phyloP scores from a whole-genome alignment of 2,113 vertebrate species.

The Pseudorasbora parva region DNA sequence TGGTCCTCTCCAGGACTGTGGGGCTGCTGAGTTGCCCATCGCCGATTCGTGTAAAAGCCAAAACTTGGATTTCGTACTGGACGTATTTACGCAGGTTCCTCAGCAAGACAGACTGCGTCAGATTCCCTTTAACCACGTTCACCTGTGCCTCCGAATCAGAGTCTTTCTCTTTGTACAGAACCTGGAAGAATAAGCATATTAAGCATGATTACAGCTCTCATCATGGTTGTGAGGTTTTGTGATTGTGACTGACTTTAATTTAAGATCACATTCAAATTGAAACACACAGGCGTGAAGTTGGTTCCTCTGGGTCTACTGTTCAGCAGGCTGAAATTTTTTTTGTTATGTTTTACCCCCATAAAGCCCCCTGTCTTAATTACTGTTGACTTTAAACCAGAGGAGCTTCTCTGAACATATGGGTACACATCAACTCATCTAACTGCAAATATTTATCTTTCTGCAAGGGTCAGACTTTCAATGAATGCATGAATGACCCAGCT shows the following conservation, averaged over 20 bases:
- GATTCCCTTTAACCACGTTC: conserved; percentile 82
- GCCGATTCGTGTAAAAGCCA: conserved; percentile 88
- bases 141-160: conserved; percentile 74
- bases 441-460: conserved; percentile 50
- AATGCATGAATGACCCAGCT: conserved; percentile 47
- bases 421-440: conserved; percentile 34
- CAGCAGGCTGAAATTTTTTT: not conserved
- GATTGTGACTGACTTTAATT: not conserved
- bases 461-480: conserved; percentile 45
- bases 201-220: conserved; percentile 9
- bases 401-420: conserved; percentile 41
- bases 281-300: conserved; percentile 8
- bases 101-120: conserved; percentile 80
- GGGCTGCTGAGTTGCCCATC: conserved; percentile 85
- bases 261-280: not conserved
- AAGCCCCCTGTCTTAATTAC: conserved; percentile 45
- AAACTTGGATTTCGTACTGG: conserved; percentile 85
- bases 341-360: conserved; percentile 10
- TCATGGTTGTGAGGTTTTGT: not conserved
- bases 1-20: conserved; percentile 81
- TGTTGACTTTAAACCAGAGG: conserved; percentile 40
- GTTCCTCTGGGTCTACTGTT: conserved; percentile 4
- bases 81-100: conserved; percentile 81
- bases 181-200: conserved; percentile 67
- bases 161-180: conserved; percentile 82